These are phyloP conservation scores for Athene cunicularia DNA, from an alignment of 2,113 vertebrate genomes.

Conservation along the genomic window DNA sequence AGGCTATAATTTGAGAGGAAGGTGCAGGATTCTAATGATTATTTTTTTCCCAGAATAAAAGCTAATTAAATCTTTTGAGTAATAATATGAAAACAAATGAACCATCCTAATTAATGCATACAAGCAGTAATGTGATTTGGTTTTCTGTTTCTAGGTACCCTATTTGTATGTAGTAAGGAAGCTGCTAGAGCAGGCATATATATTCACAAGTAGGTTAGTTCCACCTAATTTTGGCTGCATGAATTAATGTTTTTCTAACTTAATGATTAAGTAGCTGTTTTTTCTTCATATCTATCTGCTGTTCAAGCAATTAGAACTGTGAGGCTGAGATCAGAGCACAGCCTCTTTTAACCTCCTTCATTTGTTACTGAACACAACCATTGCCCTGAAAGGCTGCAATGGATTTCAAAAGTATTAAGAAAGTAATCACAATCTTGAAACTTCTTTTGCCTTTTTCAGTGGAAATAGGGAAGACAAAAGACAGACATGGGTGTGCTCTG, in stretches of 20 bases:
- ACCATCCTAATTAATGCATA: neutral
- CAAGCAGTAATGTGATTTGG: neutral
- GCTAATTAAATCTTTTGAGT: neutral
- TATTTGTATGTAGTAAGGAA: neutral
- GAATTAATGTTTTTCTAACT: neutral
- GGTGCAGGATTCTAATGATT: neutral
- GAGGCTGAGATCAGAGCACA: neutral
- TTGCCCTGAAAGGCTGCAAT: neutral
- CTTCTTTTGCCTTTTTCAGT: neutral
- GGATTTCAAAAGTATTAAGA: neutral
- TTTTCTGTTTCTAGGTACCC: neutral
- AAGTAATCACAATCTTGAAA: neutral
- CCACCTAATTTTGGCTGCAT: neutral
- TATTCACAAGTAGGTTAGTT: neutral
- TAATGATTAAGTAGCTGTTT: neutral
- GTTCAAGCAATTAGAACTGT: neutral
- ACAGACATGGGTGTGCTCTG: neutral
- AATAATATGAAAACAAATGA: neutral
- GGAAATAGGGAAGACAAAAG: neutral
- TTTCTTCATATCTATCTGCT: neutral
- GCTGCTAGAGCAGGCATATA: neutral
- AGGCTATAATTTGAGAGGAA: neutral
- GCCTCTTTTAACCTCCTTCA: neutral
- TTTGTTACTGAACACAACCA: neutral
- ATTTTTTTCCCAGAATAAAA: neutral